Evolutionary conservation across 2,888 invertebrate genomes (phyloP).

Genomic region (Antheraea yamamai): DNA sequence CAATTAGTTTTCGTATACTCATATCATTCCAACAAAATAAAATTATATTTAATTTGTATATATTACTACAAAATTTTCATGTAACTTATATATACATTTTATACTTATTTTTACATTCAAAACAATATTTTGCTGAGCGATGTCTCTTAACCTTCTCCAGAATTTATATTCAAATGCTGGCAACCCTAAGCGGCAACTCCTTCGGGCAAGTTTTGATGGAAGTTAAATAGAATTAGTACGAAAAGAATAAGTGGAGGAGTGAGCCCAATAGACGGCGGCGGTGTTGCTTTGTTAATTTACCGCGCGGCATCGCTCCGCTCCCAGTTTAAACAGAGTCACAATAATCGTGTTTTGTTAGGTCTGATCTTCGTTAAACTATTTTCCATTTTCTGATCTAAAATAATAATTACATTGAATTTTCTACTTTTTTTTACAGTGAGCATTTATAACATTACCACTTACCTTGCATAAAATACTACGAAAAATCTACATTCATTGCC

Average conservation of each 20-base stretch:
- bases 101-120: background rate
- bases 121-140: background rate
- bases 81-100: no score
- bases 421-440: background rate
- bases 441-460: background rate
- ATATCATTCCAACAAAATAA: no score
- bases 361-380: background rate
- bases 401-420: background rate
- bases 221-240: constrained; percentile 78
- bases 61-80: background rate
- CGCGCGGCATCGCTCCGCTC: constrained; percentile 31
- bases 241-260: constrained; percentile 69
- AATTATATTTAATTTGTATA: no score
- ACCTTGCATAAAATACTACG: no score
- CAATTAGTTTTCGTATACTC: no score
- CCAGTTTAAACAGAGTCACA: background rate
- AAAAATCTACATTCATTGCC: no score
- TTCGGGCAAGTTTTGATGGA: constrained; percentile 78
- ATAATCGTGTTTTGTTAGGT: background rate
- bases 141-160: background rate
- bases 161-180: constrained; percentile 18
- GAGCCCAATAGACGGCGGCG: constrained; percentile 55
- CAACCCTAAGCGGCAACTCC: constrained; percentile 52
- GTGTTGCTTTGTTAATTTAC: constrained; percentile 49
- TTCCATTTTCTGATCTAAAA: background rate